These are phyloP conservation scores for Sarcophilus harrisii DNA, from an alignment of 2,797 vertebrate species.

Conservation along the genomic window DNA sequence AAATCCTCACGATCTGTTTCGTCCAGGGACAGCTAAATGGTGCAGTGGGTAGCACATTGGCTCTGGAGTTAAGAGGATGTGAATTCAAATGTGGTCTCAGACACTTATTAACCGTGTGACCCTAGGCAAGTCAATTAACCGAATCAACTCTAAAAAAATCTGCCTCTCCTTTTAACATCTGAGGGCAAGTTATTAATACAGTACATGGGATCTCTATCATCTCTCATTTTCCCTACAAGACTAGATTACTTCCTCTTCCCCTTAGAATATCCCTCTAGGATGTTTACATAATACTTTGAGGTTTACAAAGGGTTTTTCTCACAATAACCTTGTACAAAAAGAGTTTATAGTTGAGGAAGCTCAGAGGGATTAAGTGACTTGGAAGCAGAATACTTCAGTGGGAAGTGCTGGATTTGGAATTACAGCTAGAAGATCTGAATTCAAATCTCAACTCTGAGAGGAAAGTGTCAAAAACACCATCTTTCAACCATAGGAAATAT, in stretches of 20 bases:
- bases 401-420: neutral
- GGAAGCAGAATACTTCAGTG: neutral
- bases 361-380: neutral
- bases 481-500: neutral
- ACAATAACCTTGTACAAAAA: neutral
- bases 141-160: neutral
- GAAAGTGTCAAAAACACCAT: neutral
- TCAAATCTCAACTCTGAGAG: neutral
- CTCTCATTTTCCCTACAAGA: neutral
- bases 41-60: neutral
- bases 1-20: neutral
- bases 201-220: neutral
- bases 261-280: neutral
- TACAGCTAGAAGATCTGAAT: neutral
- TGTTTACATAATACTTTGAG: neutral
- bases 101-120: neutral
- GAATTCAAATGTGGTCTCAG: neutral
- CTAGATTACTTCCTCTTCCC: neutral
- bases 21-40: neutral
- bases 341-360: neutral
- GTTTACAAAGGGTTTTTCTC: neutral
- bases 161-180: neutral
- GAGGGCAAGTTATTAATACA: neutral
- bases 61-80: neutral
- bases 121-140: neutral